phyloP scores from a whole-genome alignment of 2,888 invertebrate genomes.

The Amblyteles armatorius region DNA sequence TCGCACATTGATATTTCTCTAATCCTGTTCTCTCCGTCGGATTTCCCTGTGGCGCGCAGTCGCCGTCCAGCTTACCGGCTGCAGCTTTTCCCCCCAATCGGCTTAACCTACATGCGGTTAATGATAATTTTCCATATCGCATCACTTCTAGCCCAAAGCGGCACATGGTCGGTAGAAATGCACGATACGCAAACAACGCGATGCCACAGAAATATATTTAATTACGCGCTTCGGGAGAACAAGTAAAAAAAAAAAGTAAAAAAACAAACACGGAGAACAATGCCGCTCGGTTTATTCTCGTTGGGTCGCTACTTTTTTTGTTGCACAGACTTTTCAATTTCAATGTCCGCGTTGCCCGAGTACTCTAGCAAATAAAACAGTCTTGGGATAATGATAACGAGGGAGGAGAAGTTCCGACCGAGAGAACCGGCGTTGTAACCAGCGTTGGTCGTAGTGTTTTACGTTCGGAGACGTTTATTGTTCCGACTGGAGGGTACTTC shows the following conservation, averaged over 20 bases:
- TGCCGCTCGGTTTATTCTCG: constrained; percentile 5
- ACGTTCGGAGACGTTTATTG: constrained; percentile 55
- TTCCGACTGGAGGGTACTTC: constrained; percentile 57
- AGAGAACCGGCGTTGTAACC: neutral
- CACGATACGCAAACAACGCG: neutral
- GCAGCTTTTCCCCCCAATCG: constrained; percentile 65
- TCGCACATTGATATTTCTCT: constrained; percentile 23
- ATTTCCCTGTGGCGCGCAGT: neutral
- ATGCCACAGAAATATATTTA: neutral
- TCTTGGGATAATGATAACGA: constrained; percentile 62
- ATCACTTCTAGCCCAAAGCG: too few relatives aligned
- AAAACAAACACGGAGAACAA: neutral
- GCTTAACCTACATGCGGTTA: constrained; percentile 45
- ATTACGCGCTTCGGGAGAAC: neutral
- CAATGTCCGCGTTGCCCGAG: constrained; percentile 27
- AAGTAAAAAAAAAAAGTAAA: neutral
- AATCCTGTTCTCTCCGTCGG: neutral
- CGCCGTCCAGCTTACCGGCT: neutral
- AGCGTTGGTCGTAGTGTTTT: constrained; percentile 46
- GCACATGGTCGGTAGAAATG: neutral
- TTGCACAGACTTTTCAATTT: constrained; percentile 53
- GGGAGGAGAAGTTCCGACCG: constrained; percentile 17
- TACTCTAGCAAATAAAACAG: constrained; percentile 54
- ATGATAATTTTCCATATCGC: neutral
- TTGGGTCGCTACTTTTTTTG: neutral